A percentile compares a stretch with the other conserved stretches of the same genome.
Evolutionary conservation across 2,888 invertebrate genomes (phyloP).

Genomic region (Amphipyra berbera): DNA sequence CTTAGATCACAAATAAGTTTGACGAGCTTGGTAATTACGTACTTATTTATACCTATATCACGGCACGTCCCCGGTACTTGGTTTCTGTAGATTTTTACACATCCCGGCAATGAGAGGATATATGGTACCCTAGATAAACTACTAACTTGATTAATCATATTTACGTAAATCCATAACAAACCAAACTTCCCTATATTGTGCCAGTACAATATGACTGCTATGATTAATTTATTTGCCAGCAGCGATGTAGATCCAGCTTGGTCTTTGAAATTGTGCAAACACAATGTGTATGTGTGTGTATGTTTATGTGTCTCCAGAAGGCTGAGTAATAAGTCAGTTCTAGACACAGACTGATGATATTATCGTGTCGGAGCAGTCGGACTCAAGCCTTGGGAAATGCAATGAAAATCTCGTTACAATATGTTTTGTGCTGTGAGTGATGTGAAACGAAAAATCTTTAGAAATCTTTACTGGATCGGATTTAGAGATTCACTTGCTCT

Average conservation of each 20-base stretch:
- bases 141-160: too few relatives aligned
- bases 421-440: not conserved
- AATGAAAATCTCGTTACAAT: not conserved
- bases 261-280: slow-evolving; percentile 27
- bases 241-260: slow-evolving; percentile 3
- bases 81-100: too few relatives aligned
- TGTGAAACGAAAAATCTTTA: too few relatives aligned
- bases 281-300: not conserved
- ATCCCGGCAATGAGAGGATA: too few relatives aligned
- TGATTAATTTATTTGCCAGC: slow-evolving; percentile 39
- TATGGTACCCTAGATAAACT: too few relatives aligned
- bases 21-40: too few relatives aligned
- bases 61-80: too few relatives aligned
- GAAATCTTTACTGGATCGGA: too few relatives aligned
- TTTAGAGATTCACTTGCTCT: too few relatives aligned
- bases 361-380: too few relatives aligned
- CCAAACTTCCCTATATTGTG: slow-evolving; percentile 1
- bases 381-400: not conserved
- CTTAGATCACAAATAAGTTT: too few relatives aligned
- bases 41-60: too few relatives aligned
- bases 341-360: slow-evolving; percentile 22
- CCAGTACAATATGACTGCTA: not conserved
- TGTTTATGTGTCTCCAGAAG: slow-evolving; percentile 9
- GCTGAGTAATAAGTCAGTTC: slow-evolving; percentile 29
- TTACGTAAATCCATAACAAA: slow-evolving; percentile 1